Base-by-base conservation (phyloP, 2,888 invertebrate species). In the Scaptomyza polygonia region DNA sequence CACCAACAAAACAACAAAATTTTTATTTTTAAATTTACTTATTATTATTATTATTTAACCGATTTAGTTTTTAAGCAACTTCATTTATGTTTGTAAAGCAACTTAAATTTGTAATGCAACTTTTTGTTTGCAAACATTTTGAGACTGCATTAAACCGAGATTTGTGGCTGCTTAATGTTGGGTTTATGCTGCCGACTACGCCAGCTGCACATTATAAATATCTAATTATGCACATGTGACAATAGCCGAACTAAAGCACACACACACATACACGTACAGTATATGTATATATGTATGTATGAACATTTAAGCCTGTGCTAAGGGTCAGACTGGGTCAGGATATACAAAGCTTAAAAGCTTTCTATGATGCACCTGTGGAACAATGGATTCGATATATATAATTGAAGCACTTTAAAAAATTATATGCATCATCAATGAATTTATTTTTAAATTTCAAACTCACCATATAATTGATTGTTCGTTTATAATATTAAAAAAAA, bases 151-250 rank as follows among this genome's bases (percentile, higher is more conserved):
- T 57, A 48, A 76, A 30, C 36, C 45, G 39, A 43, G 62, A 48
- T 76, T 67, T 67, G 55, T 42, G 52, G 44, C 12, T 47, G 30
- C 58, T 57, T 48, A 45, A 30, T 29, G 45, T 61, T 53, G 12
- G 11, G 45, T 2, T 11, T 5, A 25, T 30, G 30, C 18, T 8
- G 25, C 12, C 8, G 21, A 21, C n/a, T 7, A 12, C 1, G 49
- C 36, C 49, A 56, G 64, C 71, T 36, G 59, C 56, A 74, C 55
- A 39, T 66, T 62, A 63, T 66, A 54, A 79, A 79, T 62, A 54
- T 43, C 44, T 67, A 79, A 76, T 75, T 54, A 59, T 18, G 47
- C 62, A 78, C 51, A 57, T 57, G 59, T 47, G 48, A 53, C 42
- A 65, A 40, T 45, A 49, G 14, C 29, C 21, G 16, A 8, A 21